phyloP scores from a whole-genome alignment of 2,113 vertebrate species.

The Cryptotis parvus region DNA sequence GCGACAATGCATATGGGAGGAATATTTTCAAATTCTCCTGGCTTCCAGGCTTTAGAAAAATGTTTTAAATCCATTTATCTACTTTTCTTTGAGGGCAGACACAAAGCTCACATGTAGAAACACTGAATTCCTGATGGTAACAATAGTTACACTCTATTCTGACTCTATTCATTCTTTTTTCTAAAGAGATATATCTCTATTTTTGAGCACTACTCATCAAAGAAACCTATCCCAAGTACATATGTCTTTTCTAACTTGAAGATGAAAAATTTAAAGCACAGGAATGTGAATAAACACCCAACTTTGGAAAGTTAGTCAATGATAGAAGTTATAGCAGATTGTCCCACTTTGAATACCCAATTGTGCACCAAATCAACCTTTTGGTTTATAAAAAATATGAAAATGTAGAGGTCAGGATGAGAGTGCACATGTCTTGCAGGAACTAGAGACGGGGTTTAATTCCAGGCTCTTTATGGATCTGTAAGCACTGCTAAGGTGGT shows the following conservation, averaged over 20 bases:
- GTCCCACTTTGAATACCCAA: constrained; percentile 25
- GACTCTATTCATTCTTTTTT: constrained; percentile 21
- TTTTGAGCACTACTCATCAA: background rate
- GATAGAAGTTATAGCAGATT: background rate
- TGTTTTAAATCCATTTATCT: background rate
- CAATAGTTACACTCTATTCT: background rate
- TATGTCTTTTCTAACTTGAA: background rate
- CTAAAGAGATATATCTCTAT: background rate
- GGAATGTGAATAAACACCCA: background rate
- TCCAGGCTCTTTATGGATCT: no score
- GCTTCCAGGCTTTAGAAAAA: constrained; percentile 9
- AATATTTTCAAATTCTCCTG: background rate
- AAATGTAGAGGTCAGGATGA: background rate
- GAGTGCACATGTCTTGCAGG: no score
- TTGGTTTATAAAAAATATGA: constrained; percentile 36
- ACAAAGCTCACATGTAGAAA: background rate
- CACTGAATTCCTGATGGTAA: background rate
- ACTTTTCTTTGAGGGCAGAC: background rate
- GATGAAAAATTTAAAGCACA: constrained; percentile 15
- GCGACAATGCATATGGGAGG: background rate
- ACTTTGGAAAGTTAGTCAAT: background rate
- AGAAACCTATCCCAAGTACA: background rate
- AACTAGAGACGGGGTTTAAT: no score
- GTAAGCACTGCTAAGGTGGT: no score
- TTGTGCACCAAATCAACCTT: constrained; percentile 5